phyloP scores from a whole-genome alignment of 64 coral and sea anemone genomes.

The Catalaphyllia jardinei region DNA sequence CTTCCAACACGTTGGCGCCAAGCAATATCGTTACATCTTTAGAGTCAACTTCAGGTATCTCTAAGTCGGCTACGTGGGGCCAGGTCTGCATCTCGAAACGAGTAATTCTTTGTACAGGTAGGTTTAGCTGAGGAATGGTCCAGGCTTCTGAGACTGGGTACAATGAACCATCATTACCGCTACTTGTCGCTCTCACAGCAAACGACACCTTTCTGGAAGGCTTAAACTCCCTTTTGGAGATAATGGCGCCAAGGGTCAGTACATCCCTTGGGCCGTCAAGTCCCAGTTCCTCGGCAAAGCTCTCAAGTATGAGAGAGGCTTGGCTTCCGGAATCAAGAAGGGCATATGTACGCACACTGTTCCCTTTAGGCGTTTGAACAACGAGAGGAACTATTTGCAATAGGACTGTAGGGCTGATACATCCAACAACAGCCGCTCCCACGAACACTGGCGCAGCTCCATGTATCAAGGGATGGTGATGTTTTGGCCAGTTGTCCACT shows the following conservation, averaged over 20 bases:
- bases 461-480: slow-evolving; percentile 49
- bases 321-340: too few relatives aligned
- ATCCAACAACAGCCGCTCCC: slow-evolving; percentile 6
- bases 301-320: too few relatives aligned
- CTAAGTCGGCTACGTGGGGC: slow-evolving; percentile 31
- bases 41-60: neutral
- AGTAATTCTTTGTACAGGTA: slow-evolving; percentile 25
- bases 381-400: too few relatives aligned
- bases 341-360: too few relatives aligned
- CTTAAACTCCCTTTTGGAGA: neutral
- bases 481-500: slow-evolving; percentile 22
- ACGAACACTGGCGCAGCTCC: slow-evolving; percentile 33
- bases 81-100: neutral
- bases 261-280: too few relatives aligned
- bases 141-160: slow-evolving; percentile 40
- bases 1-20: slow-evolving; percentile 25
- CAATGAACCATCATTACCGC: neutral
- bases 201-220: slow-evolving; percentile 60
- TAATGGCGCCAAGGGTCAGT: slow-evolving; percentile 37
- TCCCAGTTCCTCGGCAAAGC: too few relatives aligned
- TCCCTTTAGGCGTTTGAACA: too few relatives aligned
- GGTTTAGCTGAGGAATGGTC: slow-evolving; percentile 38
- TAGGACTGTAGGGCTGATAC: neutral
- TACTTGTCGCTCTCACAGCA: neutral
- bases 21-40: slow-evolving; percentile 33